These are phyloP conservation scores for Dermatemys mawii DNA, from an alignment of 2,113 vertebrate genomes.

Conservation along the genomic window DNA sequence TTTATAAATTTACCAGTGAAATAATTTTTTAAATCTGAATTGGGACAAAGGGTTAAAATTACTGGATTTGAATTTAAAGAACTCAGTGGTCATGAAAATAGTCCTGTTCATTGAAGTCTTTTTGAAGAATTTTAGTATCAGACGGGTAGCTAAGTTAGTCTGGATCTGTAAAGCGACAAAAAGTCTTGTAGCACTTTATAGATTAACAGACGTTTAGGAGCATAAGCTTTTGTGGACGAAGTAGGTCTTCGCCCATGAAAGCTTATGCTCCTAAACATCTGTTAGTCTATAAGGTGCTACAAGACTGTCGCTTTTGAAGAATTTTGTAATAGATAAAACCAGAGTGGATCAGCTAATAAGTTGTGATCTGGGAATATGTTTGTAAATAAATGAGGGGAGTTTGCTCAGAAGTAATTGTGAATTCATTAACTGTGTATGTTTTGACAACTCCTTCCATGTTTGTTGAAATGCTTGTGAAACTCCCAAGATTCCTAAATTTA, in stretches of 20 bases:
- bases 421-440: not conserved
- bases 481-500: not conserved
- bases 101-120: constrained; percentile 31
- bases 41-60: not conserved
- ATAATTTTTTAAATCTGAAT: not conserved
- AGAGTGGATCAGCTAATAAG: constrained; percentile 38
- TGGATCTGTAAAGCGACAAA: too few relatives aligned
- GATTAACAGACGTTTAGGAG: too few relatives aligned
- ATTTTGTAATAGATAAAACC: constrained; percentile 32
- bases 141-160: too few relatives aligned
- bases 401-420: not conserved
- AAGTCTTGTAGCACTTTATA: too few relatives aligned
- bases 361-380: constrained; percentile 6
- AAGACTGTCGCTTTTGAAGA: too few relatives aligned
- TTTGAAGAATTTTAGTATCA: too few relatives aligned
- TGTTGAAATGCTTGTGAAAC: not conserved
- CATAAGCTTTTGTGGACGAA: too few relatives aligned
- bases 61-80: not conserved
- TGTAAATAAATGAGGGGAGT: not conserved
- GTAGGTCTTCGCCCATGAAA: too few relatives aligned
- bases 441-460: not conserved
- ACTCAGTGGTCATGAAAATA: constrained; percentile 14
- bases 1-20: not conserved
- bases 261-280: too few relatives aligned
- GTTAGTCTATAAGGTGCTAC: too few relatives aligned